Conservation (phyloP, 2,113 vertebrate genomes). For the Cinclus cinclus region DNA sequence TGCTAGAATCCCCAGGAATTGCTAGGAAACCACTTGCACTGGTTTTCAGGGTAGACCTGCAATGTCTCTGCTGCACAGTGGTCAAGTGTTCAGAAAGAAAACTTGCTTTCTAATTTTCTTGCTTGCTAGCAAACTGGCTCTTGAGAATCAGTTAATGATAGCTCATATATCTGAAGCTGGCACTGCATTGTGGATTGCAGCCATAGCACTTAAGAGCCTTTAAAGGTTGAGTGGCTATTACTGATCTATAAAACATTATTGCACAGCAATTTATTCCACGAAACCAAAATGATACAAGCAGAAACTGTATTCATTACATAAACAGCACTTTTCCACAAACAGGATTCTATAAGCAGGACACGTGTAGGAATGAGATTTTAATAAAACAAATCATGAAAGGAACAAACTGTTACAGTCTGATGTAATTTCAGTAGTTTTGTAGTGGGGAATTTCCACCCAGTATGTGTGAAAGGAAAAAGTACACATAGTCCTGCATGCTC, state of each 20-base stretch:
- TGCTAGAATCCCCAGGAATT: not conserved
- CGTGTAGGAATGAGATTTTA: slow-evolving; percentile 25
- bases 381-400: slow-evolving; percentile 29
- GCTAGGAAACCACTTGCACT: not conserved
- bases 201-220: slow-evolving; percentile 10
- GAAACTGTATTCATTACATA: slow-evolving; percentile 20
- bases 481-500: not conserved
- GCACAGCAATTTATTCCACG: slow-evolving; percentile 11
- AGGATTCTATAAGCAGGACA: slow-evolving; percentile 23
- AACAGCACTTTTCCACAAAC: not conserved
- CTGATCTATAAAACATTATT: slow-evolving; percentile 46
- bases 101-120: not conserved
- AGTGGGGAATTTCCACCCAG: slow-evolving; percentile 59
- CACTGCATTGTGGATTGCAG: slow-evolving; percentile 1
- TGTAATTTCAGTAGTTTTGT: slow-evolving; percentile 27
- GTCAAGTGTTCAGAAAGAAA: not conserved
- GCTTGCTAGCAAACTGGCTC: not conserved
- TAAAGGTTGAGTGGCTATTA: slow-evolving; percentile 37
- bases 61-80: not conserved
- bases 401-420: slow-evolving; percentile 51
- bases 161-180: not conserved
- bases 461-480: slow-evolving; percentile 8
- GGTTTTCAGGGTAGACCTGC: not conserved
- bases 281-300: not conserved
- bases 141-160: slow-evolving; percentile 10